Conservation (phyloP, 2,797 vertebrate genomes). For the Dendrocincla tyrannina region DNA sequence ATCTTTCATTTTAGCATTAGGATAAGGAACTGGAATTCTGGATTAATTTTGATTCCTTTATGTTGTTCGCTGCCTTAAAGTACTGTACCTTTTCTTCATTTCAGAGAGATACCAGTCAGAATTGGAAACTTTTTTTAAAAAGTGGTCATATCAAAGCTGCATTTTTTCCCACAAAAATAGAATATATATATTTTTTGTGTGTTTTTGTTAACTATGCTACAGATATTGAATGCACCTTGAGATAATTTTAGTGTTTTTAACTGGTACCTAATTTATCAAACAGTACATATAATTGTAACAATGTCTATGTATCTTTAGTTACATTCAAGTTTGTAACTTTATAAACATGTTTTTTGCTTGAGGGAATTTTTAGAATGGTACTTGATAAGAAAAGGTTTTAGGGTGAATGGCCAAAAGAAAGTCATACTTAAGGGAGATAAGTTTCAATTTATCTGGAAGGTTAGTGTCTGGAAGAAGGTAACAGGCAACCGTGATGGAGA, state of each 20-base stretch:
- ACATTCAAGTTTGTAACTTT: constrained; percentile 84
- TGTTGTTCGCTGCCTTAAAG: constrained; percentile 81
- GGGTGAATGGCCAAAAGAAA: constrained; percentile 48
- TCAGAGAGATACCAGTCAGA: constrained; percentile 72
- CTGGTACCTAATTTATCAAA: constrained; percentile 85
- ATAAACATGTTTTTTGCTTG: constrained; percentile 81
- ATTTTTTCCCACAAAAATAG: constrained; percentile 78
- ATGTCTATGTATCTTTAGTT: constrained; percentile 84
- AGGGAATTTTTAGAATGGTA: constrained; percentile 77
- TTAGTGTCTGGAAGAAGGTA: constrained; percentile 43
- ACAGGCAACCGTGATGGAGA: constrained; percentile 41
- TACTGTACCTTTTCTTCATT: constrained; percentile 71
- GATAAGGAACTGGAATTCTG: constrained; percentile 73
- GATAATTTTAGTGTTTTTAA: constrained; percentile 85
- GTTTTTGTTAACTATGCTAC: constrained; percentile 84
- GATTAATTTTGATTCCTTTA: constrained; percentile 75
- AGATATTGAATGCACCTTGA: constrained; percentile 84
- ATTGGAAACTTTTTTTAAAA: constrained; percentile 72
- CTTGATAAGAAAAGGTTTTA: constrained; percentile 64
- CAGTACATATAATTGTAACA: constrained; percentile 81
- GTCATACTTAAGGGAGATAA: constrained; percentile 37
- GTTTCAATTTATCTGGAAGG: constrained; percentile 40
- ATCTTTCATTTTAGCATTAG: constrained; percentile 56
- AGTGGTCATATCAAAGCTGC: constrained; percentile 77
- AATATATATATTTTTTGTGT: constrained; percentile 82